These are phyloP conservation scores for Eubucco bourcierii DNA, from an alignment of 2,113 vertebrate species.

Conservation along the genomic window DNA sequence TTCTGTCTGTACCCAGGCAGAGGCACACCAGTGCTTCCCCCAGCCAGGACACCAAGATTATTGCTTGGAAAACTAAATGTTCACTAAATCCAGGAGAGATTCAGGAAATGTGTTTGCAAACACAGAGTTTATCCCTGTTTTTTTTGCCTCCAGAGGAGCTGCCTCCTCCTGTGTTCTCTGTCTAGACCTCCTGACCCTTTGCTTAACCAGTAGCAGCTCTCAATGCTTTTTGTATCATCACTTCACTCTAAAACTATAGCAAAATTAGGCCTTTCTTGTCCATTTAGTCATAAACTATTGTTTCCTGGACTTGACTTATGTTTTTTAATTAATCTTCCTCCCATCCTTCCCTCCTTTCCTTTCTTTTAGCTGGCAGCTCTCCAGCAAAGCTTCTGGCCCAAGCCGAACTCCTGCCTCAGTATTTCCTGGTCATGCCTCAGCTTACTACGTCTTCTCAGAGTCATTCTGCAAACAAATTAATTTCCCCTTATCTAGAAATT, in stretches of 20 bases:
- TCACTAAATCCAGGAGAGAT: too few relatives aligned
- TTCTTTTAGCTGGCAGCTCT: not conserved
- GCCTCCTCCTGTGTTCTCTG: not conserved
- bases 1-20: not conserved
- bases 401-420: not conserved
- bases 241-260: not conserved
- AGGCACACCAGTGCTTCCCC: not conserved
- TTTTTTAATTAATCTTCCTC: not conserved
- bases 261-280: not conserved
- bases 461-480: conserved; percentile 32
- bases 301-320: not conserved
- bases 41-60: not conserved
- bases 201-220: not conserved
- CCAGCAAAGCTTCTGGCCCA: not conserved
- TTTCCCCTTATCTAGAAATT: not conserved
- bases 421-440: conserved; percentile 1
- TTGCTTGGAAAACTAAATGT: not conserved
- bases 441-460: not conserved
- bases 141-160: not conserved
- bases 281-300: not conserved
- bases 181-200: not conserved
- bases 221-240: not conserved
- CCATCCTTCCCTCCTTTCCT: not conserved
- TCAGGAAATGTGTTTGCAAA: not conserved
- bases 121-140: not conserved